Percentiles rank a stretch among this genome's conserved stretches.
These are phyloP conservation scores for Opisthocomus hoazin DNA, from an alignment of 2,113 vertebrate genomes.

Conservation along the genomic window DNA sequence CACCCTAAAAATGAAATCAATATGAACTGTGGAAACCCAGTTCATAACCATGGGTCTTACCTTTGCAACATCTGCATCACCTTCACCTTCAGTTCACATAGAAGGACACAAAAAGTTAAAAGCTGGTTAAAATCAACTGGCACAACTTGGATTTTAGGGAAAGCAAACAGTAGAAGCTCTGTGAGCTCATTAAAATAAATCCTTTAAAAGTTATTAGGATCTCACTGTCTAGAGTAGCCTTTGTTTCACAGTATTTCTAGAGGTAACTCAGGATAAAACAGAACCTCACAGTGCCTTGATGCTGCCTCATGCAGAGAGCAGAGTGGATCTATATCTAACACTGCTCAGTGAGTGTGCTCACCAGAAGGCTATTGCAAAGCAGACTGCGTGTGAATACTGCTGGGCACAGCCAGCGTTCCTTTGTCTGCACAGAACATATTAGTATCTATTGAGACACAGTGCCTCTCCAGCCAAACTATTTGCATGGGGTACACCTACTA, in stretches of 20 bases:
- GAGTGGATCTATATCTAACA: accelerated
- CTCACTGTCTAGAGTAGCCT: background rate
- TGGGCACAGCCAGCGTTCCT: background rate
- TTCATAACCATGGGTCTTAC: background rate
- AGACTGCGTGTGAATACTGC: background rate
- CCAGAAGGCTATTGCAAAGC: background rate
- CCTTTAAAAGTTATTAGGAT: background rate
- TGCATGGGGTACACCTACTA: background rate
- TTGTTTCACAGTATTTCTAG: background rate
- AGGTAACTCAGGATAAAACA: background rate
- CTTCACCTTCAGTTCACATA: background rate
- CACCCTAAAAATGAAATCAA: background rate
- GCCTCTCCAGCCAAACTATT: background rate
- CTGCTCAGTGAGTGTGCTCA: background rate
- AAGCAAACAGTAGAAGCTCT: background rate
- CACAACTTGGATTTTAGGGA: background rate
- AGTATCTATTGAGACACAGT: background rate
- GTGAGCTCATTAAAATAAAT: background rate
- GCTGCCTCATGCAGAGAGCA: background rate
- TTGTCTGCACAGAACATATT: background rate
- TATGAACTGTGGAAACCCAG: background rate
- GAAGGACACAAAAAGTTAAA: background rate
- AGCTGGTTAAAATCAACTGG: background rate
- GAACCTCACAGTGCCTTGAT: background rate
- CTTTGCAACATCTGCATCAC: background rate